These are phyloP conservation scores for Hydractinia symbiolongicarpus DNA, from an alignment of 30 jellyfish, hydroid and myxozoan genomes.

Conservation along the genomic window DNA sequence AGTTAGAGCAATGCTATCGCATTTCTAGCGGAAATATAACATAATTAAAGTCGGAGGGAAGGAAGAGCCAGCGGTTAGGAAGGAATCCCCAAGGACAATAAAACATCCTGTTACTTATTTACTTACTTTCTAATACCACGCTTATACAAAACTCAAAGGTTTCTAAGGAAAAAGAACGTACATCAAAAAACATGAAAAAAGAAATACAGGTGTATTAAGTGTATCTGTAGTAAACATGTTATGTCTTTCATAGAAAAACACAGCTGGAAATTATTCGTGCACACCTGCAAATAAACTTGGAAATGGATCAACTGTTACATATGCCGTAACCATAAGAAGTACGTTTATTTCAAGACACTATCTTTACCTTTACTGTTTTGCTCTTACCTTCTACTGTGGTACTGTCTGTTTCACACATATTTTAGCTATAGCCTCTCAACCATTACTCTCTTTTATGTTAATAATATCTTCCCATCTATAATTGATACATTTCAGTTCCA, in stretches of 20 bases:
- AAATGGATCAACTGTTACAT: slow-evolving; percentile 2
- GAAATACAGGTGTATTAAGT: no score
- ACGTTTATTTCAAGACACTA: background rate
- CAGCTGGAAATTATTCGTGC: slow-evolving; percentile 16
- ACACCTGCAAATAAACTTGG: slow-evolving; percentile 14
- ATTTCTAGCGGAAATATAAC: no score
- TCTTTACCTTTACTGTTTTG: background rate
- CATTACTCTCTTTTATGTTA: background rate
- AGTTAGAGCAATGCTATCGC: no score
- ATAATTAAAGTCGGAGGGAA: no score
- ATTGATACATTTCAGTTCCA: background rate
- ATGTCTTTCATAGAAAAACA: background rate
- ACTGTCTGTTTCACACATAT: background rate
- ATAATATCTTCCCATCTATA: background rate
- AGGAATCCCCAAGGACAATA: no score
- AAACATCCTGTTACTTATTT: no score
- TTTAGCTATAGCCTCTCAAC: background rate
- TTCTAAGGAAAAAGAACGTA: no score
- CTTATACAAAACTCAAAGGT: no score
- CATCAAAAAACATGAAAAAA: no score
- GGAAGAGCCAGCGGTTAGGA: no score
- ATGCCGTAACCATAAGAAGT: background rate
- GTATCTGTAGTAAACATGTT: background rate
- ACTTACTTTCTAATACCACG: no score
- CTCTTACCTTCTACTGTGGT: background rate